These are phyloP conservation scores for Oryzias melastigma DNA, from an alignment of 2,113 vertebrate species.

Conservation along the genomic window DNA sequence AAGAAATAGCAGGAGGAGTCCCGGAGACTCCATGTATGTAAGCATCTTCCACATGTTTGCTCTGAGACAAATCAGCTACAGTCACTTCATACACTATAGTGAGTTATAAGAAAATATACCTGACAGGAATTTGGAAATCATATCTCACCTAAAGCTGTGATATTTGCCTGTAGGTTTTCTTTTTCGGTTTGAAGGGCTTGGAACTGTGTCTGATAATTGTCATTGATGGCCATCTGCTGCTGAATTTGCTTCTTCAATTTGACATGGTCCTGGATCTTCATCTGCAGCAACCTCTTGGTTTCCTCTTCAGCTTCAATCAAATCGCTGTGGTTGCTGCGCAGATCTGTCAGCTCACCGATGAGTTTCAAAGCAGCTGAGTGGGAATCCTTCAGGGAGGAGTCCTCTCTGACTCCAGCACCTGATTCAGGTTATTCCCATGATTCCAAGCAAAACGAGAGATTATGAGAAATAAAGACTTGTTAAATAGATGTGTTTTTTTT, in stretches of 20 bases:
- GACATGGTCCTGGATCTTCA: neutral
- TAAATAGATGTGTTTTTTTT: too few species aligned
- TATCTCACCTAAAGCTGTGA: slow-evolving; percentile 31
- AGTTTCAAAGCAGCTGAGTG: slow-evolving; percentile 15
- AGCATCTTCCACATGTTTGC: slow-evolving; percentile 42
- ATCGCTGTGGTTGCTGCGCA: slow-evolving; percentile 41
- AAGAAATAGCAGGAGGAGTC: slow-evolving; percentile 58
- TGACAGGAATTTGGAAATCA: neutral
- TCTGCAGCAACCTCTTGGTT: slow-evolving; percentile 18
- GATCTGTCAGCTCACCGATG: slow-evolving; percentile 26
- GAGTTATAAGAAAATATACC: neutral
- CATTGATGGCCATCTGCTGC: slow-evolving; percentile 12
- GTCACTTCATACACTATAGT: neutral
- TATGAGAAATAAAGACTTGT: too few species aligned
- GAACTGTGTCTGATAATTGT: slow-evolving; percentile 25
- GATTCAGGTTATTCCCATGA: neutral
- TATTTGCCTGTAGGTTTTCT: slow-evolving; percentile 20
- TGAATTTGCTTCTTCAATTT: slow-evolving; percentile 25
- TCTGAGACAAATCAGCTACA: slow-evolving; percentile 27
- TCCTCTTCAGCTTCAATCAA: slow-evolving; percentile 15
- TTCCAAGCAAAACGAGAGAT: too few species aligned
- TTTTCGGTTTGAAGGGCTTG: slow-evolving; percentile 32
- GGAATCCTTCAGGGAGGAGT: neutral
- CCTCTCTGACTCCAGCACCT: slow-evolving; percentile 32
- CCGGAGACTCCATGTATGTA: slow-evolving; percentile 19